A percentile compares a stretch with the other conserved stretches of the same genome.
These are phyloP conservation scores for Tragelaphus eurycerus DNA, from an alignment of 2,797 vertebrate species.

Conservation along the genomic window DNA sequence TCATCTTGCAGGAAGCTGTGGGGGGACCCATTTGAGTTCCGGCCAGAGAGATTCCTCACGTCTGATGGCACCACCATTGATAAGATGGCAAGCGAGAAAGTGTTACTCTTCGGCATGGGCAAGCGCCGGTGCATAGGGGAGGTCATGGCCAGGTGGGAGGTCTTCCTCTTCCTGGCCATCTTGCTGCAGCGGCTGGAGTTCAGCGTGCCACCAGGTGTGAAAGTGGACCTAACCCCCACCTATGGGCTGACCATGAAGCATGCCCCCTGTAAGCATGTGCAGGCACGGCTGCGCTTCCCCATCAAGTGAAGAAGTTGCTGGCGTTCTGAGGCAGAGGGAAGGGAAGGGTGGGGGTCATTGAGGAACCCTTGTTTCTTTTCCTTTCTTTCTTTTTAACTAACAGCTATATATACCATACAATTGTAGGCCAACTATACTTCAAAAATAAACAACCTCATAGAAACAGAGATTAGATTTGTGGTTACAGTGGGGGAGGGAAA, in stretches of 20 bases:
- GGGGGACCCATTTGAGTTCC: slow-evolving; percentile 89
- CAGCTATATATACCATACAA: not conserved
- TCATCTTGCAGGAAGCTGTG: slow-evolving; percentile 84
- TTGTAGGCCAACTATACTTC: not conserved
- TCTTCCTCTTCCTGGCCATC: slow-evolving; percentile 92
- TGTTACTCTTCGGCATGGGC: slow-evolving; percentile 89
- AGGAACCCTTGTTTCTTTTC: not conserved
- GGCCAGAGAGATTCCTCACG: slow-evolving; percentile 90
- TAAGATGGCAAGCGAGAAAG: slow-evolving; percentile 86
- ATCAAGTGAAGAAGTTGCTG: not conserved
- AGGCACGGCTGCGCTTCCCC: slow-evolving; percentile 74
- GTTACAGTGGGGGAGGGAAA: not conserved
- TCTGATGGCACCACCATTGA: slow-evolving; percentile 82
- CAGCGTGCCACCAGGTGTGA: slow-evolving; percentile 75
- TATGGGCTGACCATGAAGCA: slow-evolving; percentile 91
- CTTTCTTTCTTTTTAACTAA: not conserved
- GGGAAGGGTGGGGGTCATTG: no score
- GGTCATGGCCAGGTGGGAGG: slow-evolving; percentile 85
- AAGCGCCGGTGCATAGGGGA: slow-evolving; percentile 92
- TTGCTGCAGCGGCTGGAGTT: slow-evolving; percentile 91
- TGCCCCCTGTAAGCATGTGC: slow-evolving; percentile 85
- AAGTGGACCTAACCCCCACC: slow-evolving; percentile 87
- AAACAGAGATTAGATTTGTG: not conserved
- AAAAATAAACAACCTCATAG: not conserved
- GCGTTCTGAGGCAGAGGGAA: not conserved